phyloP scores from a whole-genome alignment of 2,797 vertebrate species.

The Sebastiscus albofasciatus region DNA sequence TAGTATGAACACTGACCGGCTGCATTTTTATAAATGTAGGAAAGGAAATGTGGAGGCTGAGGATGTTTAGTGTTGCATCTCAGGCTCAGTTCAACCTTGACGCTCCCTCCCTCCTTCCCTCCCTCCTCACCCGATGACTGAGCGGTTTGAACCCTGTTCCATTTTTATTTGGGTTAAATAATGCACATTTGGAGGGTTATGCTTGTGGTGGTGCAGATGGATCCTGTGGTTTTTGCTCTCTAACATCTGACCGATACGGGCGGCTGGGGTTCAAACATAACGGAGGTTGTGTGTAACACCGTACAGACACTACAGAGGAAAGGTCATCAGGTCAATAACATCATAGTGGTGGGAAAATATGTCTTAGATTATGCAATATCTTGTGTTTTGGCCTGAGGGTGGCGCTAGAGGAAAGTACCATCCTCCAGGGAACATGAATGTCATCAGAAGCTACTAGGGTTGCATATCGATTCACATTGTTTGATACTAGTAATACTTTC shows the following conservation, averaged over 20 bases:
- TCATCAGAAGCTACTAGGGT: neutral
- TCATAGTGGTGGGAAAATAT: too few relatives aligned
- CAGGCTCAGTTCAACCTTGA: neutral
- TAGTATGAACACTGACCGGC: too few relatives aligned
- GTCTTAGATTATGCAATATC: too few relatives aligned
- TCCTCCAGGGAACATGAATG: neutral
- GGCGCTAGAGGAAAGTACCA: neutral
- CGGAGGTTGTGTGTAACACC: neutral
- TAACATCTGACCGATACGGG: neutral
- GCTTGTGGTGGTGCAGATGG: neutral
- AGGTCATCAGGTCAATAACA: neutral
- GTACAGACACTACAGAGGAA: neutral
- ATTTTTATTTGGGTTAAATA: neutral
- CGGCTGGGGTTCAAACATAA: too few relatives aligned
- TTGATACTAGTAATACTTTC: neutral
- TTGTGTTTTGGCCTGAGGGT: too few relatives aligned
- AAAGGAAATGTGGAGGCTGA: neutral
- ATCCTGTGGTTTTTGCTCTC: neutral
- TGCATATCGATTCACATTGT: neutral
- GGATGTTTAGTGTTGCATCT: neutral
- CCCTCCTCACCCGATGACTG: neutral
- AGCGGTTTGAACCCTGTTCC: neutral
- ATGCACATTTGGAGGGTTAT: neutral
- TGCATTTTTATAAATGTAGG: too few relatives aligned
- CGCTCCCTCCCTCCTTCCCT: neutral